phyloP scores from a whole-genome alignment of 2,797 vertebrate species.

The Lithobates sylvaticus region DNA sequence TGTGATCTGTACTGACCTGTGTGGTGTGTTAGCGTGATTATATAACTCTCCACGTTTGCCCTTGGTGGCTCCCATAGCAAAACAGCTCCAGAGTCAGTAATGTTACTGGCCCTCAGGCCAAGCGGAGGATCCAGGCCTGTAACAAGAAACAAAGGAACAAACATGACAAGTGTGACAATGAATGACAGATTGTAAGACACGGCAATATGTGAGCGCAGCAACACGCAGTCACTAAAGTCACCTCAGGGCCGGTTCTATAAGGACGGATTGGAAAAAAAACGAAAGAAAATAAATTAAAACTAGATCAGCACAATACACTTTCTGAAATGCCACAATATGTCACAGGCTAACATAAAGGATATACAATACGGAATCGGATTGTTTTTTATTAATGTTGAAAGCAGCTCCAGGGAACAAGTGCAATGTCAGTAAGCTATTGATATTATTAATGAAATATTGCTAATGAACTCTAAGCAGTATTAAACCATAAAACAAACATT shows the following conservation, averaged over 20 bases:
- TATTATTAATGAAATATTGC: too few species aligned
- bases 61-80: conserved; percentile 88
- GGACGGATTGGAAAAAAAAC: neutral
- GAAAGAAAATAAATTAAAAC: neutral
- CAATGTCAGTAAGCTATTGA: neutral
- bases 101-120: conserved; percentile 85
- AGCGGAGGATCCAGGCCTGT: conserved; percentile 92
- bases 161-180: neutral
- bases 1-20: conserved; percentile 76
- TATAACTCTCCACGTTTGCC: conserved; percentile 89
- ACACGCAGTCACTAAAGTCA: neutral
- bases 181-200: neutral
- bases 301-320: neutral
- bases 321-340: neutral
- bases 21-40: conserved; percentile 85
- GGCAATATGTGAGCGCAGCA: neutral
- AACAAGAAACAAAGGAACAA: conserved; percentile 20
- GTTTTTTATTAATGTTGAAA: neutral
- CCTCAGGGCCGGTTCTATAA: neutral
- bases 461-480: too few species aligned
- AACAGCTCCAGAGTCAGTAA: conserved; percentile 90
- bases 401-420: neutral
- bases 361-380: neutral
- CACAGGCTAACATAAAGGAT: neutral
- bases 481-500: too few species aligned